Base-by-base conservation (phyloP, 2,888 invertebrate genomes). In the Tipula lateralis region DNA sequence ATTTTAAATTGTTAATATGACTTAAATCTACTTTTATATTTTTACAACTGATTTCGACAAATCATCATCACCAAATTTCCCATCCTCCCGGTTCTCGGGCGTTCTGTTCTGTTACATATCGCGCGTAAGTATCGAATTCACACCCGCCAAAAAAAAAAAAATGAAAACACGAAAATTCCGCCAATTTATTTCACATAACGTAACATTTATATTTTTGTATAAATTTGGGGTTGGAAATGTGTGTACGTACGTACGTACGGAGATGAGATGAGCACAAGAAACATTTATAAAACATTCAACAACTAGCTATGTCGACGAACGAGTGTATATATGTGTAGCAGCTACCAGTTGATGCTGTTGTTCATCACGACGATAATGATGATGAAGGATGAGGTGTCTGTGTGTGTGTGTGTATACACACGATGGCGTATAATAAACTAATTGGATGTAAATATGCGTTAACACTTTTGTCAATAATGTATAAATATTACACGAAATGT, bases 141-240 rank as follows among this genome's bases (percentile, higher is more conserved):
- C 66, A 66, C 66, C 66, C 66, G 66, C 66, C 66, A 66, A 66
- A 50, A 50, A 16, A 36, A 36, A 36, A 39, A 39, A 39, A 44
- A n/a, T n/a, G n/a, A 66, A 24, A 66, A 66, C 39, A 24, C 16
- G 19, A 66, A 66, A 66, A 66, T 66, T 66, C 66, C 66, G 66
- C 66, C 66, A 66, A 66, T 66, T 66, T 66, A 66, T 66, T 66
- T 66, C 66, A 66, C 66, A 66, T 66, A 66, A 66, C 66, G 66
- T 66, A 24, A 66, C 66, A 66, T 66, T 66, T 66, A 39, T 39
- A 39, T 39, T 39, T 39, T 39, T 24, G 66, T 66, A 66, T 24
- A 66, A 66, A 66, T 66, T 66, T 66, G 66, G 66, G 66, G 66
- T 66, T 66, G 66, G 24, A 66, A 24, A 24, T 44, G 5, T 16